Evolutionary conservation across 2,888 invertebrate species (phyloP).

Genomic region (Cheilosia soror): DNA sequence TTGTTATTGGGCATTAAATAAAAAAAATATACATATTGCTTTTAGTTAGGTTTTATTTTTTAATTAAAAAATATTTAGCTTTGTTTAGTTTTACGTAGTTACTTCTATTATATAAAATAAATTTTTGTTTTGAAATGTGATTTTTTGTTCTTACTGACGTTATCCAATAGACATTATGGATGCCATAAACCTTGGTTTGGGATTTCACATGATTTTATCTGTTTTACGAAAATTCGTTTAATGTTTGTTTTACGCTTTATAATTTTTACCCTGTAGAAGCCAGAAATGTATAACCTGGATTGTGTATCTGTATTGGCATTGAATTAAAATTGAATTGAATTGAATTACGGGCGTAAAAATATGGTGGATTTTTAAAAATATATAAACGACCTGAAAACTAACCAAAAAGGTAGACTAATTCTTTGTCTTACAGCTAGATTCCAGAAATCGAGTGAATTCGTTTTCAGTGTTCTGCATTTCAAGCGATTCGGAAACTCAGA

Average conservation of each 20-base stretch:
- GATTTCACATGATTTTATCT: slow-evolving; percentile 10
- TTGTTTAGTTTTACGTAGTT: slow-evolving; percentile 7
- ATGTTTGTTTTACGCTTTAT: not conserved
- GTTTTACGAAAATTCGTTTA: not conserved
- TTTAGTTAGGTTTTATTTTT: slow-evolving; percentile 43
- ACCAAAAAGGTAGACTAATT: not conserved
- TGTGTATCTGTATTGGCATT: not conserved
- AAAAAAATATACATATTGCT: slow-evolving; percentile 65
- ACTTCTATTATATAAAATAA: slow-evolving; percentile 23
- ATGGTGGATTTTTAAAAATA: not conserved
- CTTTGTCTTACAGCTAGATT: no score
- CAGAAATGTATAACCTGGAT: not conserved
- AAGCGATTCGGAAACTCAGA: no score
- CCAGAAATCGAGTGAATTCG: no score
- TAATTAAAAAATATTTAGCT: slow-evolving; percentile 20
- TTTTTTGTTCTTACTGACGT: slow-evolving; percentile 5
- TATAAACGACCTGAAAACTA: not conserved
- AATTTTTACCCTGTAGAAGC: slow-evolving; percentile 67
- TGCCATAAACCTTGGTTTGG: slow-evolving; percentile 68
- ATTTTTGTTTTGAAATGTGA: no score
- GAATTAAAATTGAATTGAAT: no score
- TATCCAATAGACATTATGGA: slow-evolving; percentile 62
- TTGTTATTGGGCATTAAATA: slow-evolving; percentile 34
- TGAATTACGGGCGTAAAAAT: not conserved
- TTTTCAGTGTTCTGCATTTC: no score